phyloP scores from a whole-genome alignment of 1,140 invertebrate species.

The Trachymyrmex cornetzi region DNA sequence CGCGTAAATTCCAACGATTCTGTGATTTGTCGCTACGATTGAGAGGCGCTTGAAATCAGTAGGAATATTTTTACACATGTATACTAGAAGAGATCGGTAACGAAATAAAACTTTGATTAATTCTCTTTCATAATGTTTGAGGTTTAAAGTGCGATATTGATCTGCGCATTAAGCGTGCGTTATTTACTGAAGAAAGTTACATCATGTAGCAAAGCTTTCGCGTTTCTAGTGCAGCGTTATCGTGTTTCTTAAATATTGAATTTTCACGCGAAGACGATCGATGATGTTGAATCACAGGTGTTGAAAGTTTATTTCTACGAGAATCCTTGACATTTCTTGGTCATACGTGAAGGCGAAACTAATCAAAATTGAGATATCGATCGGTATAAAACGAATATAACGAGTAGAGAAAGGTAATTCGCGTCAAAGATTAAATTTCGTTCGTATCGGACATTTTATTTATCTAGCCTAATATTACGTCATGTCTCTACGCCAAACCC shows the following conservation, averaged over 20 bases:
- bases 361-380: background rate
- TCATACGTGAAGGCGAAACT: background rate
- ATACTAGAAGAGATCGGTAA: background rate
- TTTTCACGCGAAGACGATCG: background rate
- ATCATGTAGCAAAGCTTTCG: background rate
- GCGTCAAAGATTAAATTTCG: background rate
- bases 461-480: background rate
- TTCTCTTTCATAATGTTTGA: background rate
- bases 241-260: background rate
- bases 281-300: background rate
- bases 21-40: background rate
- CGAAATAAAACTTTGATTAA: background rate
- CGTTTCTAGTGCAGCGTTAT: background rate
- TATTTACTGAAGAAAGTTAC: background rate
- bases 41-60: background rate
- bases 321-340: slow-evolving; percentile 11
- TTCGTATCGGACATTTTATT: background rate
- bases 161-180: background rate
- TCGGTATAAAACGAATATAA: background rate
- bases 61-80: background rate
- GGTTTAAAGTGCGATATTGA: background rate
- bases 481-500: background rate
- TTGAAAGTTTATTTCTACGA: background rate
- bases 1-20: background rate
- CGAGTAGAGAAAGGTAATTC: background rate